Evolutionary conservation across 2,888 invertebrate species (phyloP).

Genomic region (Gordius sp.): DNA sequence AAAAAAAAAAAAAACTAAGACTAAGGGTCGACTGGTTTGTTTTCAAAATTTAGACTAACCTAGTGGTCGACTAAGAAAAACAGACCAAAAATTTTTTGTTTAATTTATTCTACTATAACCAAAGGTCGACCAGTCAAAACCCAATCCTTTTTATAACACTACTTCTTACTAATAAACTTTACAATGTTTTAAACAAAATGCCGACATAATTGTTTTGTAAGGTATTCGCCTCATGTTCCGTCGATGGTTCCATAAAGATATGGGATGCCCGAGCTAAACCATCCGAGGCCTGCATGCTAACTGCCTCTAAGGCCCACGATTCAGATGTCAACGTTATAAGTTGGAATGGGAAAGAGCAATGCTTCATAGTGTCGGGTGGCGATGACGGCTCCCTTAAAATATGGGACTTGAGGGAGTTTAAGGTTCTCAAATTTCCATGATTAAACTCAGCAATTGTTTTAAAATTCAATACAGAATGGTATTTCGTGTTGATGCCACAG

Average conservation of each 20-base stretch:
- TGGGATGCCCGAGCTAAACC: slow-evolving; percentile 75
- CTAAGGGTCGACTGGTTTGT: too few relatives aligned
- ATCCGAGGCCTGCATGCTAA: slow-evolving; percentile 64
- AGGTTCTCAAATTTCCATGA: slow-evolving; percentile 29
- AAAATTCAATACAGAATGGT: too few relatives aligned
- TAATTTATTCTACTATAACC: too few relatives aligned
- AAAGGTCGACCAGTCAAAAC: too few relatives aligned
- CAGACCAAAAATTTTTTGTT: too few relatives aligned
- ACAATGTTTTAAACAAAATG: too few relatives aligned
- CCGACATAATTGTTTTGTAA: too few relatives aligned
- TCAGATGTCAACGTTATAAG: slow-evolving; percentile 85
- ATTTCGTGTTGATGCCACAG: not conserved
- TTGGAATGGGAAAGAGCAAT: slow-evolving; percentile 68
- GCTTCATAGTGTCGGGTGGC: slow-evolving; percentile 65
- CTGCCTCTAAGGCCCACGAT: slow-evolving; percentile 54
- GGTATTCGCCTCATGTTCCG: slow-evolving; percentile 34
- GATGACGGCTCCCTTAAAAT: slow-evolving; percentile 77
- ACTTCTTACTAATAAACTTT: too few relatives aligned
- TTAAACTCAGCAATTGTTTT: not conserved
- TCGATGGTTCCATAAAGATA: slow-evolving; percentile 44
- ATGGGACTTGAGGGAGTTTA: slow-evolving; percentile 74
- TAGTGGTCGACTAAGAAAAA: too few relatives aligned
- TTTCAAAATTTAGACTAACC: too few relatives aligned
- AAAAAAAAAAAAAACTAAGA: too few relatives aligned
- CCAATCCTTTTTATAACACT: too few relatives aligned